Percentiles rank a stretch among this genome's conserved stretches.
phyloP scores from a whole-genome alignment of 2,888 invertebrate genomes.

The Tenthredo amoena region DNA sequence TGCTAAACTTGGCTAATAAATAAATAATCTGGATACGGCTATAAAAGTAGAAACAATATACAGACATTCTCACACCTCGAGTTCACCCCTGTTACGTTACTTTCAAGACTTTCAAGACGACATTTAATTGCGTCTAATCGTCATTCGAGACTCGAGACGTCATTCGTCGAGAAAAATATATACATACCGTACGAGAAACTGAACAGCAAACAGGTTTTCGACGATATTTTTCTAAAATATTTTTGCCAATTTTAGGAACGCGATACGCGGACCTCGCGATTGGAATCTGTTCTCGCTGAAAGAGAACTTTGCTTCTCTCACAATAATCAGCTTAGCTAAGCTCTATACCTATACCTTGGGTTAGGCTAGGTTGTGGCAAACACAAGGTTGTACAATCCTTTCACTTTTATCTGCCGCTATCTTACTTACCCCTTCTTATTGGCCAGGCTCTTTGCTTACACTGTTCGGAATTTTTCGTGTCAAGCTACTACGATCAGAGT shows the following conservation, averaged over 20 bases:
- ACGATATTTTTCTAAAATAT: not conserved
- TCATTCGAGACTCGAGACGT: not conserved
- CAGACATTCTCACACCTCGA: not conserved
- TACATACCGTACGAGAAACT: not conserved
- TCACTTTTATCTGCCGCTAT: constrained; percentile 73
- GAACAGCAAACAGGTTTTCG: not conserved
- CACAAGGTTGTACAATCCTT: constrained; percentile 75
- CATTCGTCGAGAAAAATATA: not conserved
- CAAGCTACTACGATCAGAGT: not conserved
- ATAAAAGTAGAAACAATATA: not conserved
- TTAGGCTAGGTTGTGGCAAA: constrained; percentile 57
- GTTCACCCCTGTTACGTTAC: not conserved
- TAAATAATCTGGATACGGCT: not conserved
- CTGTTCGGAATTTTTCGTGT: not conserved
- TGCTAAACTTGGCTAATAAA: not conserved
- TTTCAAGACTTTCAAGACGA: not conserved
- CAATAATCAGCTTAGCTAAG: constrained; percentile 32
- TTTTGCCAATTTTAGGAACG: not conserved
- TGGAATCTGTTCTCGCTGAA: constrained; percentile 56
- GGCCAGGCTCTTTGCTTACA: not conserved
- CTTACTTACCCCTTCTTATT: constrained; percentile 48
- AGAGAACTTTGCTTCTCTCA: not conserved
- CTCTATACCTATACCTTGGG: constrained; percentile 6
- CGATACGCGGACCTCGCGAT: not conserved
- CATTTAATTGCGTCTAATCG: not conserved